Evolutionary conservation across 2,888 invertebrate genomes (phyloP), one percentile per base, ranked within the genome.

Genomic region (Portevinia maculata): DNA sequence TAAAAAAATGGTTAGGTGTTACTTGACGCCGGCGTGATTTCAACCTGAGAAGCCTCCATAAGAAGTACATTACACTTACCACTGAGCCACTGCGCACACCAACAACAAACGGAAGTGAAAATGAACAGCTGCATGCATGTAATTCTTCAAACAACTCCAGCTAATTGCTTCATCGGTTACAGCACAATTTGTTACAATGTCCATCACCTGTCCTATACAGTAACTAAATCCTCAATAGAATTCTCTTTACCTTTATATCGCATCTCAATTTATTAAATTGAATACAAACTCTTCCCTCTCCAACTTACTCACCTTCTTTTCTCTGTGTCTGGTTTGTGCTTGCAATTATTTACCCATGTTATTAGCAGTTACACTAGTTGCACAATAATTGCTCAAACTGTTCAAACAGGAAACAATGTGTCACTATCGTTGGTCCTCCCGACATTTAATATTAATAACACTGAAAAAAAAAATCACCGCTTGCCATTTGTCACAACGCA

Each of bases 311-410:
- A 13, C 48, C 37, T 44, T 13, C 1, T n/a, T 24, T 6, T 3
- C 21, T 4, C 28, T 44, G 8, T n/a, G 30, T 3, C 62, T 30
- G 34, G 15, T 13, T n/a, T n/a, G n/a, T 6, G 24, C 2, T 65
- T 55, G 28, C 39, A 17, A 52, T 62, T 52, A 55, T 53, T 21
- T 34, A 60, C 30, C 11, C 5, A 24, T 5, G 13, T 28, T 30
- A 57, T 55, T 37, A 73, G 19, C 55, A 53, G 28, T 44, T 44
- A 11, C 30, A 32, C 39, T 8, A 19, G n/a, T 70, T 30, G 19
- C 59, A 39, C 30, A 48, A 64, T 65, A 65, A 74, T 74, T 74
- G 30, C 57, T 48, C 62, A 9, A 50, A 41, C 52, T 7, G 8
- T 9, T 24, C 24, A 44, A 9, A 39, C 70, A 34, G 34, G 19